Evolutionary conservation across 2,888 invertebrate species (phyloP).

Genomic region (Nomada flava): DNA sequence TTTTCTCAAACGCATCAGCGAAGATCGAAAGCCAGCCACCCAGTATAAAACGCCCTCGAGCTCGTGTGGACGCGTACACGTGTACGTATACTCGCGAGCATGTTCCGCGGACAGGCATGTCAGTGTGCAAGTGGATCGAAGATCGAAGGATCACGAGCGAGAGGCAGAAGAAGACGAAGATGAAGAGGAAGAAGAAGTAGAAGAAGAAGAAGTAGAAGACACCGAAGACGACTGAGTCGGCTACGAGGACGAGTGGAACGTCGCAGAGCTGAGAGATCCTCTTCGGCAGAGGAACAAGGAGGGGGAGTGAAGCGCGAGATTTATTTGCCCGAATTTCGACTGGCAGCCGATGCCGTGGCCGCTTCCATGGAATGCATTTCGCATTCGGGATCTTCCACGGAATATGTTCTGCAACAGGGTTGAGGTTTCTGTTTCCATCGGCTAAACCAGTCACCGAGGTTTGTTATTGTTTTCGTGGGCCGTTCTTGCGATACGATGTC

Average conservation of each 20-base stretch:
- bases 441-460: slow-evolving; percentile 70
- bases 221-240: slow-evolving; percentile 20
- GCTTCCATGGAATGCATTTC: slow-evolving; percentile 82
- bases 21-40: slow-evolving; percentile 31
- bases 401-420: slow-evolving; percentile 70
- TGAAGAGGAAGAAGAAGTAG: slow-evolving; percentile 34
- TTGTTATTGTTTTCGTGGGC: slow-evolving; percentile 77
- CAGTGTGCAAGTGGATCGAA: slow-evolving; percentile 60
- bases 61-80: slow-evolving; percentile 54
- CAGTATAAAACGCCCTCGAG: slow-evolving; percentile 37
- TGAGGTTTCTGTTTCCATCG: slow-evolving; percentile 49
- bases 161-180: slow-evolving; percentile 43
- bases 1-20: neutral
- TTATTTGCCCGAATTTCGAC: slow-evolving; percentile 83
- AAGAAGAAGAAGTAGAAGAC: slow-evolving; percentile 36
- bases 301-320: slow-evolving; percentile 75
- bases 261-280: slow-evolving; percentile 3
- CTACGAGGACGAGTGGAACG: slow-evolving; percentile 30
- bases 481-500: slow-evolving; percentile 31
- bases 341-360: slow-evolving; percentile 67
- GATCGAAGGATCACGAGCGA: slow-evolving; percentile 59
- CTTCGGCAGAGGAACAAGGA: slow-evolving; percentile 45
- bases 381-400: slow-evolving; percentile 81
- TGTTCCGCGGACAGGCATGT: slow-evolving; percentile 44
- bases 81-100: slow-evolving; percentile 51